phyloP scores from a whole-genome alignment of 2,888 invertebrate species.

The Agonum fuliginosum region DNA sequence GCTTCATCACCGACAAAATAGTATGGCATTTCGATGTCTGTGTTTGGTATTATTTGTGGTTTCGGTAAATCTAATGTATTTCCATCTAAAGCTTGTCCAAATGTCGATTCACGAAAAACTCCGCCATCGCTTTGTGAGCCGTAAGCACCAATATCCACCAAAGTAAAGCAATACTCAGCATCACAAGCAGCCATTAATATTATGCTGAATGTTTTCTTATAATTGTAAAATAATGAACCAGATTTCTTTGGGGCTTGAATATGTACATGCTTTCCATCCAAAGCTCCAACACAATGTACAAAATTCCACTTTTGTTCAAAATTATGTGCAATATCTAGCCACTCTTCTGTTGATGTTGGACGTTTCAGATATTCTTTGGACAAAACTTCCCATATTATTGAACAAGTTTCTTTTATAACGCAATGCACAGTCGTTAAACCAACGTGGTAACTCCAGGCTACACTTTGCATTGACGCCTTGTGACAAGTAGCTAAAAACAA shows the following conservation, averaged over 20 bases:
- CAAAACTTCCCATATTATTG: neutral
- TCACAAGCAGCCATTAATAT: too few relatives aligned
- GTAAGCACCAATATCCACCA: neutral
- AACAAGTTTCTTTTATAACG: conserved; percentile 12
- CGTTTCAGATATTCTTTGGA: neutral
- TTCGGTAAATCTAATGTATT: too few relatives aligned
- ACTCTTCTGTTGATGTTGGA: conserved; percentile 4
- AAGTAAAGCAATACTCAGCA: conserved; percentile 10
- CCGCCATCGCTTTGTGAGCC: conserved; percentile 23
- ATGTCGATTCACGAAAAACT: neutral
- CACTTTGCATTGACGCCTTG: conserved; percentile 24
- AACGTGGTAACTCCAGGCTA: neutral
- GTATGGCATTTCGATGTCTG: too few relatives aligned
- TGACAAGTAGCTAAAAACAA: neutral
- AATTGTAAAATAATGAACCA: neutral
- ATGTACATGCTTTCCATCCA: conserved; percentile 1
- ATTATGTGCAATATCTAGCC: conserved; percentile 3
- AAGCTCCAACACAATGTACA: conserved; percentile 2
- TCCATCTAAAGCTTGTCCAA: neutral
- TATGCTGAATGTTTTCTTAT: conserved; percentile 8
- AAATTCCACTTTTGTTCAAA: conserved; percentile 4
- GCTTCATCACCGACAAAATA: too few relatives aligned
- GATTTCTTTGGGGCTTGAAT: conserved; percentile 8
- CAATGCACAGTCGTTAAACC: conserved; percentile 7
- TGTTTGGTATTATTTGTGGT: too few relatives aligned